Evolutionary conservation across 2,797 vertebrate species (phyloP).

Genomic region (Chloroceryle amazona): DNA sequence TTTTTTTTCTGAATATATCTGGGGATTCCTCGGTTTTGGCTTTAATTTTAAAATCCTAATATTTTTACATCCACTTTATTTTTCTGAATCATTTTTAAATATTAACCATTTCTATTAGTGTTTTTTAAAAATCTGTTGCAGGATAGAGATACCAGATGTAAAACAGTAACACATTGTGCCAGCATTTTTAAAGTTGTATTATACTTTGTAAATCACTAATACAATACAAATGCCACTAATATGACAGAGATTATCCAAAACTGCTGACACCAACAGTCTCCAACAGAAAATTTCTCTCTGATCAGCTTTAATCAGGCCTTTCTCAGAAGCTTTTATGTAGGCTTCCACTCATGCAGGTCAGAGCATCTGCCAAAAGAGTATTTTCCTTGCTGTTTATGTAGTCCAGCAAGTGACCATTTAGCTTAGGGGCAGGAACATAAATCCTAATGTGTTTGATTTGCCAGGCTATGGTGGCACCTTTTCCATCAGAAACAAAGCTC

Average conservation of each 20-base stretch:
- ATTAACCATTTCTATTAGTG: background rate
- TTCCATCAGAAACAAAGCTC: constrained; percentile 58
- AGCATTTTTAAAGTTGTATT: constrained; percentile 39
- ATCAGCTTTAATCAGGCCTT: constrained; percentile 32
- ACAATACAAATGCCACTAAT: constrained; percentile 39
- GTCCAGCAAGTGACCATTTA: constrained; percentile 35
- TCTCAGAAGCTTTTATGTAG: constrained; percentile 46
- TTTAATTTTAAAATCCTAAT: background rate
- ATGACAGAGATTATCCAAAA: constrained; percentile 62
- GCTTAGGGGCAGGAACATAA: constrained; percentile 46
- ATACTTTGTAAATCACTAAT: constrained; percentile 49
- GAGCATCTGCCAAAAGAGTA: constrained; percentile 12
- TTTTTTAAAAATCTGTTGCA: background rate
- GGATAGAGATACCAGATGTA: background rate
- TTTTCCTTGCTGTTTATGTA: constrained; percentile 40
- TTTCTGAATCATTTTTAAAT: background rate
- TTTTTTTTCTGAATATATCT: background rate
- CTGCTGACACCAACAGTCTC: constrained; percentile 57
- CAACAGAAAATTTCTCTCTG: constrained; percentile 41
- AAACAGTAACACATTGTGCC: background rate
- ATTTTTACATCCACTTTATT: background rate
- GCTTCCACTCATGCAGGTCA: constrained; percentile 26
- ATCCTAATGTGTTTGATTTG: constrained; percentile 56
- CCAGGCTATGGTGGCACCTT: constrained; percentile 30
- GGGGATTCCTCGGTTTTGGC: background rate